Conservation (phyloP, 2,113 vertebrate species). For the Rostratula benghalensis region DNA sequence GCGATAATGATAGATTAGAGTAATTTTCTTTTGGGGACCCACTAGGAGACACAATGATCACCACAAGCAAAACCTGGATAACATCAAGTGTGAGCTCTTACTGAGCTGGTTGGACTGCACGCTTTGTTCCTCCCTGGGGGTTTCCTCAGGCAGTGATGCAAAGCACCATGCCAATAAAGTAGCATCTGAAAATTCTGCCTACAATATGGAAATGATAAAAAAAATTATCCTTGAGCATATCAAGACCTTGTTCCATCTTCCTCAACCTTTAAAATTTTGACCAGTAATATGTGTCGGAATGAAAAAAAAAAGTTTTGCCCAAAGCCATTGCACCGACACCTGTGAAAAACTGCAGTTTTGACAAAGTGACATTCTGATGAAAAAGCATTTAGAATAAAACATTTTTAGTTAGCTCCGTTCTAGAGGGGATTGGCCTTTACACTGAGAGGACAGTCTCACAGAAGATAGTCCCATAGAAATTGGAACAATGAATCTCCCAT, state of each 20-base stretch:
- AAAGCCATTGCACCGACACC: not conserved
- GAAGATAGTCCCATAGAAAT: not conserved
- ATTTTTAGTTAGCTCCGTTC: not conserved
- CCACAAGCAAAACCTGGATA: not conserved
- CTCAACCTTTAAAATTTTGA: not conserved
- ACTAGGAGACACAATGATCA: not conserved
- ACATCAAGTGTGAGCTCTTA: not conserved
- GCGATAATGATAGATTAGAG: not conserved
- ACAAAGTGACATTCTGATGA: not conserved
- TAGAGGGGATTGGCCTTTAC: not conserved
- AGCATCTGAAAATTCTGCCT: not conserved
- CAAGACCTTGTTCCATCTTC: not conserved
- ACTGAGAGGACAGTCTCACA: not conserved
- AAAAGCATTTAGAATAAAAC: not conserved
- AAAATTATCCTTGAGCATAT: not conserved
- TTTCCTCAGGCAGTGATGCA: not conserved
- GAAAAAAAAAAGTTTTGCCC: not conserved
- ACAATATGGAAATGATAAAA: not conserved
- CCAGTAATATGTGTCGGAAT: not conserved
- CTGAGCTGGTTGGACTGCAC: not conserved
- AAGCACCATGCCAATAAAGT: not conserved
- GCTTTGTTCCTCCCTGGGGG: not conserved
- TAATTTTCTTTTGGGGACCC: not conserved
- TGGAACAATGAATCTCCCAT: not conserved
- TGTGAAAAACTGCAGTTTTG: not conserved